These are phyloP conservation scores for Enoplosus armatus DNA, from an alignment of 2,797 vertebrate genomes.

Conservation along the genomic window DNA sequence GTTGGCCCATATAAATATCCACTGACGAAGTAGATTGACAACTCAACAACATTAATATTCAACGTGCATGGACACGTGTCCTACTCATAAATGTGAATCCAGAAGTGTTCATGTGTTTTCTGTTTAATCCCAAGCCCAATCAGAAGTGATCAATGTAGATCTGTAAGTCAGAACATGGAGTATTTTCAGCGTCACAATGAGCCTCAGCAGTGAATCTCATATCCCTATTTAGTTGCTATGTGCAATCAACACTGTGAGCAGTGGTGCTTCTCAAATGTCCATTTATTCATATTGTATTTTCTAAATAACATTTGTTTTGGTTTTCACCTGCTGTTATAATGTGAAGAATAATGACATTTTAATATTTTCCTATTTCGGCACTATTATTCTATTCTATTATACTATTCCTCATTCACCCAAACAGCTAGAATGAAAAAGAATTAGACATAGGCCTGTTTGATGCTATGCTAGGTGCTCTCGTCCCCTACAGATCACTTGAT, in stretches of 20 bases:
- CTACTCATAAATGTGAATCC: neutral
- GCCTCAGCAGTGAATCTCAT: neutral
- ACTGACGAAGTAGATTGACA: neutral
- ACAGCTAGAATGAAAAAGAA: neutral
- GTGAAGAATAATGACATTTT: neutral
- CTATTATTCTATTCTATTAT: neutral
- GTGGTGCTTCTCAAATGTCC: neutral
- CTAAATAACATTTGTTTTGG: neutral
- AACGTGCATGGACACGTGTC: neutral
- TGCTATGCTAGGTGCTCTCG: neutral
- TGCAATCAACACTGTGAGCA: neutral
- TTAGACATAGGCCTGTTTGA: neutral
- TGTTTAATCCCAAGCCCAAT: neutral
- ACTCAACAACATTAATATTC: constrained; percentile 17
- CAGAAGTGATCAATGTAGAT: neutral
- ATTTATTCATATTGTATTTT: neutral
- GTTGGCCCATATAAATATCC: constrained; percentile 22
- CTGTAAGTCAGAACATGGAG: neutral
- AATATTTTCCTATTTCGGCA: neutral
- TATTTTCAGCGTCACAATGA: neutral
- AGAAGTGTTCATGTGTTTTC: neutral
- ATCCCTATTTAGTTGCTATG: neutral
- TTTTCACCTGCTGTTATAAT: neutral
- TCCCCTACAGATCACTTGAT: neutral
- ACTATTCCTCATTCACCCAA: neutral